Percentiles rank a stretch among this genome's conserved stretches.
These are phyloP conservation scores for Alosa sapidissima DNA, from an alignment of 2,797 vertebrate species.

Conservation along the genomic window DNA sequence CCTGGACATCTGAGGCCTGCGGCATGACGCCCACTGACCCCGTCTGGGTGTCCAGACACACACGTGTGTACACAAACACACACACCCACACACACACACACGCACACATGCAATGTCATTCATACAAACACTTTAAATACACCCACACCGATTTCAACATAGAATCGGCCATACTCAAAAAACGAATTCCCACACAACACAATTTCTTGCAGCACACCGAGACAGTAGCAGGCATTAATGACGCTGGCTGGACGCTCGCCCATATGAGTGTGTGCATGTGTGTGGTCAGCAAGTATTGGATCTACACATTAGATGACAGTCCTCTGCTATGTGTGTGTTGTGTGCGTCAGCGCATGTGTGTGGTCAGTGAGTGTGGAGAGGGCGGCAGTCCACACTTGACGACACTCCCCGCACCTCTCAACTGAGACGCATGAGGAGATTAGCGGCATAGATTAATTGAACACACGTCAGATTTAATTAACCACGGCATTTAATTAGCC, in stretches of 20 bases:
- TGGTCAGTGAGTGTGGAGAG: slow-evolving; percentile 28
- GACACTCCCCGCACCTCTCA: not conserved
- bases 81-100: not conserved
- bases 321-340: not conserved
- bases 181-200: slow-evolving; percentile 19
- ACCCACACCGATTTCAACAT: not conserved
- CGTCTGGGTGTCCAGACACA: slow-evolving; percentile 21
- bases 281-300: not conserved
- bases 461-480: slow-evolving; percentile 83
- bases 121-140: not conserved
- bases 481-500: slow-evolving; percentile 81
- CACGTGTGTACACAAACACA: not conserved
- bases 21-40: slow-evolving; percentile 4
- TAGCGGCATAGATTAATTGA: slow-evolving; percentile 82
- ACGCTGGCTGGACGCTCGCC: not conserved
- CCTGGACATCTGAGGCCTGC: slow-evolving; percentile 45
- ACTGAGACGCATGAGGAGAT: slow-evolving; percentile 62
- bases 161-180: not conserved
- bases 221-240: not conserved
- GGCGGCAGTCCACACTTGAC: slow-evolving; percentile 38
- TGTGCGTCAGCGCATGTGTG: slow-evolving; percentile 20
- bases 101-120: slow-evolving; percentile 22
- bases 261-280: not conserved
- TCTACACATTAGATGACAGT: too few relatives aligned
- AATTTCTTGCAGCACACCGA: slow-evolving; percentile 9